Evolutionary conservation across 2,113 vertebrate species (phyloP).

Genomic region (Hippotragus niger): DNA sequence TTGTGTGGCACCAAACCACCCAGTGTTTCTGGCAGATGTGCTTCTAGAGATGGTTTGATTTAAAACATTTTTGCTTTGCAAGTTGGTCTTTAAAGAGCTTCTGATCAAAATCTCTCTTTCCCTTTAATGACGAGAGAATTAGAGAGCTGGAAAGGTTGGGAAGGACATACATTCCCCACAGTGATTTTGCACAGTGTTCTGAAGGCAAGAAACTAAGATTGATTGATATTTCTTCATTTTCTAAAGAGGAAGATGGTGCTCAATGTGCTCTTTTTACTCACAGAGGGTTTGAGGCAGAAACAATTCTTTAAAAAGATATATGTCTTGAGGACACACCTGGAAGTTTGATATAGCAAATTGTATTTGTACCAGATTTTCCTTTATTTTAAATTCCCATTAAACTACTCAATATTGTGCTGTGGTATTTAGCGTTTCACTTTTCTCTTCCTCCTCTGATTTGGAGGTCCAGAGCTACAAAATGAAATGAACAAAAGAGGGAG

Average conservation of each 20-base stretch:
- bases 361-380: not conserved
- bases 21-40: not conserved
- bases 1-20: not conserved
- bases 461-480: not conserved
- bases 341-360: not conserved
- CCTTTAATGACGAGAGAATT: not conserved
- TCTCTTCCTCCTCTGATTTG: not conserved
- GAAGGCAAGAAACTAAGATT: not conserved
- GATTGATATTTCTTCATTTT: constrained; percentile 46
- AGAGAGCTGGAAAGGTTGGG: not conserved
- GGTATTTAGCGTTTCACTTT: not conserved
- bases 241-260: not conserved
- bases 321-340: not conserved
- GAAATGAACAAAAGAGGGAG: not conserved
- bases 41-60: not conserved
- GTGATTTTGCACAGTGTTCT: not conserved
- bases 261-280: not conserved
- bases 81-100: not conserved
- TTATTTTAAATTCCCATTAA: not conserved
- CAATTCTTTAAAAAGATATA: constrained; percentile 15
- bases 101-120: not conserved
- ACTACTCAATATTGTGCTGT: not conserved
- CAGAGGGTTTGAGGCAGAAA: not conserved
- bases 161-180: not conserved
- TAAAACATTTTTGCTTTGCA: not conserved